Percentiles rank a stretch among this genome's conserved stretches.
phyloP scores from a whole-genome alignment of 2,113 vertebrate species.

The Parus major region DNA sequence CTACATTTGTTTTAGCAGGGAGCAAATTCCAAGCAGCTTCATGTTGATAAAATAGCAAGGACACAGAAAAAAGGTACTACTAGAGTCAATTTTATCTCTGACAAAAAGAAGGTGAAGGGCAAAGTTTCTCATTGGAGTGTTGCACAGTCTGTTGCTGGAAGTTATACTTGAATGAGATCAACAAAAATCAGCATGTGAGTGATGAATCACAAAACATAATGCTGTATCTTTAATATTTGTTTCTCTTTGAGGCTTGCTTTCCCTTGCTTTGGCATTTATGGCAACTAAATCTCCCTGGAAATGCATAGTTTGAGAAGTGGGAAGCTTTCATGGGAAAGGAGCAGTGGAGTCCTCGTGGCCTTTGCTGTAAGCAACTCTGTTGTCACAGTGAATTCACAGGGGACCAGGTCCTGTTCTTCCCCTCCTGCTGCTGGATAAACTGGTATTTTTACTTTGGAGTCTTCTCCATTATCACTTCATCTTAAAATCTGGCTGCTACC shows the following conservation, averaged over 20 bases:
- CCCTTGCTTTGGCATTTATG: not conserved
- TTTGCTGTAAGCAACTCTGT: not conserved
- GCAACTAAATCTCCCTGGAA: not conserved
- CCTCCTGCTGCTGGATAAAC: not conserved
- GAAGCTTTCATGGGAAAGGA: not conserved
- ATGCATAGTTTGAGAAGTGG: not conserved
- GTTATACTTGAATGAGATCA: not conserved
- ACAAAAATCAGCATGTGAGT: not conserved
- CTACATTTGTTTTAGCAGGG: not conserved
- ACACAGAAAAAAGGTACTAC: not conserved
- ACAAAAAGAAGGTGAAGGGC: not conserved
- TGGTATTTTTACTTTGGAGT: not conserved
- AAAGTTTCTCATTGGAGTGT: not conserved
- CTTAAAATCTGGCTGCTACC: not conserved
- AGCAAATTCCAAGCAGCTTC: conserved; percentile 12
- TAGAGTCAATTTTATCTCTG: not conserved
- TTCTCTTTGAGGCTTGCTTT: not conserved
- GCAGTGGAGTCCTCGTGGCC: not conserved
- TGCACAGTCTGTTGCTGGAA: not conserved
- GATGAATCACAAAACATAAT: not conserved
- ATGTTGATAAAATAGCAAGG: not conserved
- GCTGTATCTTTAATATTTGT: not conserved
- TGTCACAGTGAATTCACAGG: not conserved
- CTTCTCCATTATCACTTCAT: not conserved
- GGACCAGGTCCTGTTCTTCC: not conserved